A percentile compares a stretch with the other conserved stretches of the same genome.
Conservation (phyloP, 2,113 vertebrate genomes). For the Pelmatolapia mariae region DNA sequence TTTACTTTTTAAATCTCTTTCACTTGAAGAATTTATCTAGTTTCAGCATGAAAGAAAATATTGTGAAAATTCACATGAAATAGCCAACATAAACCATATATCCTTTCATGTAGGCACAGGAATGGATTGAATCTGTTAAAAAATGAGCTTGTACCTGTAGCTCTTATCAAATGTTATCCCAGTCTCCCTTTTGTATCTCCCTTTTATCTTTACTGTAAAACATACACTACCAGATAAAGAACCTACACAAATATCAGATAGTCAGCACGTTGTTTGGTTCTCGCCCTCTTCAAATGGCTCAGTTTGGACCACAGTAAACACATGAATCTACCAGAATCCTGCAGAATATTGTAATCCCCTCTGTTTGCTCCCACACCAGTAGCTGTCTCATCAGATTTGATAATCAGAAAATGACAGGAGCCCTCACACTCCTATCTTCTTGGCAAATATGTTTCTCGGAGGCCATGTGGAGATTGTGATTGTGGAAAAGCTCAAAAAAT, state of each 20-base stretch:
- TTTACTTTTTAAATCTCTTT: neutral
- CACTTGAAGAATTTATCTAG: neutral
- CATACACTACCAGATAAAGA: neutral
- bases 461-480: constrained; percentile 48
- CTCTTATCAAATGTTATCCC: neutral
- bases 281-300: neutral
- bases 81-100: neutral
- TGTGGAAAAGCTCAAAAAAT: constrained; percentile 35
- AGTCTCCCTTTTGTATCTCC: neutral
- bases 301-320: constrained; percentile 12
- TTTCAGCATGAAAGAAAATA: neutral
- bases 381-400: constrained; percentile 51
- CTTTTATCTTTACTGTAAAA: neutral
- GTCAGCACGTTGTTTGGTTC: neutral
- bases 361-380: constrained; percentile 23
- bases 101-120: neutral
- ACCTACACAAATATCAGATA: neutral
- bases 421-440: constrained; percentile 48
- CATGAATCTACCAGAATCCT: neutral
- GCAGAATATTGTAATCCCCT: neutral
- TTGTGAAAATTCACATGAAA: neutral
- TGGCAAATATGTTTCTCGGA: constrained; percentile 34
- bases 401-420: constrained; percentile 56
- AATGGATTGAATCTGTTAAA: neutral
- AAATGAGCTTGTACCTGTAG: neutral